Evolutionary conservation across 2,888 invertebrate species (phyloP).

Genomic region (Monochamus alternatus): DNA sequence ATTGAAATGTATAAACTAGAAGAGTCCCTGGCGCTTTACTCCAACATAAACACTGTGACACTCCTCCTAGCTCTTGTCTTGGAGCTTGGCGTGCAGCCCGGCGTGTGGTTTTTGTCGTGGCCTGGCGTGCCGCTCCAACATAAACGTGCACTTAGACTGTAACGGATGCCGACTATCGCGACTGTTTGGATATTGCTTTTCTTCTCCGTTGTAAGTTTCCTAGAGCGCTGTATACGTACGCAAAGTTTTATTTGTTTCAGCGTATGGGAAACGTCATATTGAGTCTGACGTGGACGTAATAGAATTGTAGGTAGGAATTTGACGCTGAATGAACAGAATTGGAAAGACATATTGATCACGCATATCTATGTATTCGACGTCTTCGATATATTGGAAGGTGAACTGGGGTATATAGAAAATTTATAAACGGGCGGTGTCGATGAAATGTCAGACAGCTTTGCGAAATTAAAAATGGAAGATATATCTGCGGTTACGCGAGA

Average conservation of each 20-base stretch:
- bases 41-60: no score
- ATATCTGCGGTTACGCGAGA: no score
- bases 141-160: constrained; percentile 37
- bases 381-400: not conserved
- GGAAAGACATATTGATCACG: not conserved
- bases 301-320: not conserved
- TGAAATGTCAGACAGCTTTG: no score
- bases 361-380: not conserved
- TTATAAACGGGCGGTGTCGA: no score
- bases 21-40: no score
- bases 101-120: no score
- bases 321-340: not conserved
- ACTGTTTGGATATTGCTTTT: constrained; percentile 52
- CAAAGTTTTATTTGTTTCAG: constrained; percentile 25
- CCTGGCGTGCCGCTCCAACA: no score
- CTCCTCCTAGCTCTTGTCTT: no score
- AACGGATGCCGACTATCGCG: constrained; percentile 49
- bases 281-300: not conserved
- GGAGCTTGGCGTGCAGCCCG: no score
- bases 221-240: constrained; percentile 9
- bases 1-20: no score
- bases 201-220: constrained; percentile 24
- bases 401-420: not conserved
- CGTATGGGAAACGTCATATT: constrained; percentile 27
- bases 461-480: no score